These are phyloP conservation scores for Poecilia picta DNA, from an alignment of 2,797 vertebrate species.

Conservation along the genomic window DNA sequence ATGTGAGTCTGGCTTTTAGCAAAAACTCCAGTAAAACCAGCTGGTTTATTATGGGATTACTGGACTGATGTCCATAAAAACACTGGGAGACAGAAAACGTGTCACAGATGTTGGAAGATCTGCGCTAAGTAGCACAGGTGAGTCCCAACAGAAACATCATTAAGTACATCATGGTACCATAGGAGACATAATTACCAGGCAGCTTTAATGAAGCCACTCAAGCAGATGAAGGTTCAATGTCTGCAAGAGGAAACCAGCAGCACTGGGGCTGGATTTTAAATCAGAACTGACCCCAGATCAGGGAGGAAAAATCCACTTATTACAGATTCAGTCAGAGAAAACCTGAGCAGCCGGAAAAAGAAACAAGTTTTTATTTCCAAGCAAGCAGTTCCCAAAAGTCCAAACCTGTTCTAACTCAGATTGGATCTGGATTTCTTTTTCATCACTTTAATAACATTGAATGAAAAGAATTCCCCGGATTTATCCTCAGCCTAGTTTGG, in stretches of 20 bases:
- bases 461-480: background rate
- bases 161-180: conserved; percentile 7
- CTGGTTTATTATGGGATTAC: conserved; percentile 39
- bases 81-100: conserved; percentile 25
- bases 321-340: background rate
- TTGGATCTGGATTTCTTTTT: background rate
- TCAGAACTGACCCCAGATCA: conserved; percentile 3
- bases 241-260: conserved; percentile 8
- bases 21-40: conserved; percentile 26
- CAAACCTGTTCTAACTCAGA: background rate
- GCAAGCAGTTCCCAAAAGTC: background rate
- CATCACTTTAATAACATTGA: background rate
- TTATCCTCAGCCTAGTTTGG: background rate
- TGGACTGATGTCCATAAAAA: conserved; percentile 26
- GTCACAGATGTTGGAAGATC: background rate
- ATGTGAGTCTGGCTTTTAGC: conserved; percentile 9
- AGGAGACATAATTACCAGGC: background rate
- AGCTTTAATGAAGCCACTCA: conserved; percentile 33
- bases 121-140: background rate
- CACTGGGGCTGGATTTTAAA: background rate
- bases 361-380: background rate
- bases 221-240: conserved; percentile 3
- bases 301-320: background rate
- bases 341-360: background rate
- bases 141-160: conserved; percentile 13